These are phyloP conservation scores for Eupelmus urozonus DNA, from an alignment of 2,888 invertebrate genomes.

Conservation along the genomic window DNA sequence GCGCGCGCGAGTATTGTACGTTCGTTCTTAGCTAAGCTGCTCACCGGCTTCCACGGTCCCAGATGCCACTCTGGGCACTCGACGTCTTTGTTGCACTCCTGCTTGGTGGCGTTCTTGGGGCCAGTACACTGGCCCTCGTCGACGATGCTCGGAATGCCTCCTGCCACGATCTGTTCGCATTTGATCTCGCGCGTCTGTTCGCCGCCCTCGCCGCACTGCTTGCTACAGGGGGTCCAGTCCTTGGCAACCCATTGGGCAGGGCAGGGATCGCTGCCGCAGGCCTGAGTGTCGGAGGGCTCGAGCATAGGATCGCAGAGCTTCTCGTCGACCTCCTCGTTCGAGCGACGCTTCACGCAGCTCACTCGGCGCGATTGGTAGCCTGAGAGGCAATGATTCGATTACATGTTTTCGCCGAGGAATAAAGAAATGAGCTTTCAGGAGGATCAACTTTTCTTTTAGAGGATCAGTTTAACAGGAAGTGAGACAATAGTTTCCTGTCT, in stretches of 20 bases:
- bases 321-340: conserved; percentile 85
- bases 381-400: conserved; percentile 67
- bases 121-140: conserved; percentile 88
- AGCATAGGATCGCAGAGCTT: conserved; percentile 87
- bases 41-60: conserved; percentile 94
- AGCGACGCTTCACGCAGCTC: conserved; percentile 87
- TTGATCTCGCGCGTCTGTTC: conserved; percentile 84
- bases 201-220: conserved; percentile 89
- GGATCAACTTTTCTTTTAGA: too few relatives aligned
- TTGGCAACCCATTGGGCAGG: conserved; percentile 88
- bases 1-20: neutral
- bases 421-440: too few relatives aligned
- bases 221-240: conserved; percentile 90
- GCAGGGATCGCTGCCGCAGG: conserved; percentile 88
- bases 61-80: conserved; percentile 92
- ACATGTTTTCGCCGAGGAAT: neutral
- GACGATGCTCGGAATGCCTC: conserved; percentile 85
- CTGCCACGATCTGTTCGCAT: conserved; percentile 88
- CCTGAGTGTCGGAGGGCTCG: conserved; percentile 85
- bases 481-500: too few relatives aligned
- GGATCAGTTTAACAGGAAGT: too few relatives aligned
- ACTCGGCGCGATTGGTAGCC: conserved; percentile 88
- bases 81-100: conserved; percentile 87
- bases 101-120: conserved; percentile 83
- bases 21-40: conserved; percentile 63